Evolutionary conservation across 2,113 vertebrate species (phyloP).

Genomic region (Numenius arquata): DNA sequence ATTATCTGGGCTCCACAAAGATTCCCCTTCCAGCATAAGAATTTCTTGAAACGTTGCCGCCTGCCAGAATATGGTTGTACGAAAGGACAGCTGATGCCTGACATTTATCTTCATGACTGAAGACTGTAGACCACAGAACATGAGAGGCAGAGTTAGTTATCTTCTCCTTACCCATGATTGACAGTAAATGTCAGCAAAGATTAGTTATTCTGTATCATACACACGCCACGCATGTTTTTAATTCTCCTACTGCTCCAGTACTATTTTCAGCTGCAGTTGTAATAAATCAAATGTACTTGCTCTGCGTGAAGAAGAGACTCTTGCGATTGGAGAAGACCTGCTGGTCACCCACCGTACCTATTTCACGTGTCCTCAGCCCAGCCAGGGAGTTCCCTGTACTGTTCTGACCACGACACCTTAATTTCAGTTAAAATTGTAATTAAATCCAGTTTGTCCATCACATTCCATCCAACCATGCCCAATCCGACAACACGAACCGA

Average conservation of each 20-base stretch:
- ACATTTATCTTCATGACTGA: constrained; percentile 73
- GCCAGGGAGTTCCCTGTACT: background rate
- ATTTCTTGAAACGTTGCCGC: background rate
- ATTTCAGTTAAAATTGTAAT: background rate
- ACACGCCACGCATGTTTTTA: constrained; percentile 63
- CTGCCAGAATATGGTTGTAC: background rate
- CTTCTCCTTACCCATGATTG: constrained; percentile 66
- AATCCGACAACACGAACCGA: background rate
- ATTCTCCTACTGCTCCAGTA: constrained; percentile 51
- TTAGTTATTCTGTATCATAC: constrained; percentile 69
- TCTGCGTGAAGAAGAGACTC: constrained; percentile 22
- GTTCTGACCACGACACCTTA: background rate
- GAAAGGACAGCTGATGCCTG: constrained; percentile 52
- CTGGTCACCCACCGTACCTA: background rate
- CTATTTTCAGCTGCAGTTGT: constrained; percentile 41
- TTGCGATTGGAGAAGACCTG: background rate
- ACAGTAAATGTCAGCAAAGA: constrained; percentile 75
- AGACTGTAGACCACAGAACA: constrained; percentile 58
- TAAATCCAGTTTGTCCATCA: background rate
- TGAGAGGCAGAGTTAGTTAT: constrained; percentile 68
- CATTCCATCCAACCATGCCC: fast-evolving
- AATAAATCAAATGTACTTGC: constrained; percentile 67
- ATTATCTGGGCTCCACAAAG: background rate
- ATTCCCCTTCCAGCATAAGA: background rate
- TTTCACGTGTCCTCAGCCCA: background rate